Evolutionary conservation across 2,797 vertebrate genomes (phyloP).

Genomic region (Eupleurogrammus muticus): DNA sequence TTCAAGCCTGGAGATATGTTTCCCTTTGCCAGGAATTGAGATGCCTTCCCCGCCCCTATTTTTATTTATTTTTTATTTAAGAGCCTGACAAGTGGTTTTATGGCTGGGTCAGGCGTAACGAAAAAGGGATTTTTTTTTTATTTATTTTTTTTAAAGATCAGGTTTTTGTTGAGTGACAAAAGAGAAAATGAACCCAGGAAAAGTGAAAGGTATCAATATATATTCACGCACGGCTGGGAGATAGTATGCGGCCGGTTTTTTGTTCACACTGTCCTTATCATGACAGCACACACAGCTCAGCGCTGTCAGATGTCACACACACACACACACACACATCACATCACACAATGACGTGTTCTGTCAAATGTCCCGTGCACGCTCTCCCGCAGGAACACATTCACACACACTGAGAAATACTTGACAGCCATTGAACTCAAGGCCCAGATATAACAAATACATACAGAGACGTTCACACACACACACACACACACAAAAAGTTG

Average conservation of each 20-base stretch:
- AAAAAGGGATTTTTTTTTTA: too few species aligned
- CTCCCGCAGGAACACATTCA: conserved; percentile 1
- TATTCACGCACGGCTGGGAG: too few species aligned
- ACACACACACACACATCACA: conserved; percentile 4
- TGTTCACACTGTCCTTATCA: not conserved
- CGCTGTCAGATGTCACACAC: conserved; percentile 13
- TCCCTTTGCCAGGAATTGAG: conserved; percentile 9
- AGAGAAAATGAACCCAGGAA: not conserved
- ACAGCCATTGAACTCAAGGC: conserved; percentile 30
- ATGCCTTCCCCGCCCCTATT: not conserved
- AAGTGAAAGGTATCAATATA: not conserved
- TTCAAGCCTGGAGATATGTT: not conserved
- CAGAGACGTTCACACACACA: conserved; percentile 22
- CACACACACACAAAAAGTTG: not conserved
- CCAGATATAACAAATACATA: conserved; percentile 12
- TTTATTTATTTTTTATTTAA: too few species aligned
- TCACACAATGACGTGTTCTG: conserved; percentile 36
- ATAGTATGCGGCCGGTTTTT: not conserved
- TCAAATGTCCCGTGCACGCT: conserved; percentile 24
- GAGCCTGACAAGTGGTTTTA: not conserved
- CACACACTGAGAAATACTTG: not conserved
- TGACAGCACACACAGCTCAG: conserved; percentile 18
- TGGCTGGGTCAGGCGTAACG: not conserved
- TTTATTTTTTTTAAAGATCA: conserved; percentile 11
- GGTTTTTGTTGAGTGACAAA: not conserved